These are phyloP conservation scores for Natrix natrix DNA, from an alignment of 2,797 vertebrate genomes.

Conservation along the genomic window DNA sequence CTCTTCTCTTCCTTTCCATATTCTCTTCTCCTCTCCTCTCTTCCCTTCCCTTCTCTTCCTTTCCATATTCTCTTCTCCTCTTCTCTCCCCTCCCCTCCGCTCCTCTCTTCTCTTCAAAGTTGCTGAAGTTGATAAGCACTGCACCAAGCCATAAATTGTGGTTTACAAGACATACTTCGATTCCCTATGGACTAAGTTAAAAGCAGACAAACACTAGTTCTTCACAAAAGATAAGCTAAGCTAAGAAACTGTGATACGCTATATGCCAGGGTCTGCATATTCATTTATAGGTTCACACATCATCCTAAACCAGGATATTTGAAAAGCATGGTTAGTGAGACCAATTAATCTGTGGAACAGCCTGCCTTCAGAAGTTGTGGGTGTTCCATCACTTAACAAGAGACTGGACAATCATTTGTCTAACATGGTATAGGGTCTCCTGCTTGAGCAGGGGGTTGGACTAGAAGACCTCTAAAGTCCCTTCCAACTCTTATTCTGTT, in stretches of 20 bases:
- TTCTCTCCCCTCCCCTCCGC: too few relatives aligned
- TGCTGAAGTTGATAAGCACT: neutral
- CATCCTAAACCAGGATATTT: neutral
- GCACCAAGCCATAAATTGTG: neutral
- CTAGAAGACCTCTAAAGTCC: neutral
- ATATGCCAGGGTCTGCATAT: too few relatives aligned
- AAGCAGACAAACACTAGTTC: neutral
- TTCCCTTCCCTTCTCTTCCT: too few relatives aligned
- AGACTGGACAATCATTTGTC: neutral
- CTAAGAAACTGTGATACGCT: neutral
- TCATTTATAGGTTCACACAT: neutral
- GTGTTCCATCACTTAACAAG: neutral
- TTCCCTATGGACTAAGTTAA: neutral
- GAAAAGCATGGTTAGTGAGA: neutral
- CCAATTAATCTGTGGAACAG: neutral
- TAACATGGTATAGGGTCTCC: neutral
- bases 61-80: too few relatives aligned
- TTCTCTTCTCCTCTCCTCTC: too few relatives aligned
- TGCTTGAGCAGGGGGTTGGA: neutral
- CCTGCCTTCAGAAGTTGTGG: too few relatives aligned
- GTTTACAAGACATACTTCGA: neutral
- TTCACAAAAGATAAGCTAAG: neutral
- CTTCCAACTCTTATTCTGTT: neutral
- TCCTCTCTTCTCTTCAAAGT: neutral
- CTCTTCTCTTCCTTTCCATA: too few relatives aligned